phyloP scores from a whole-genome alignment of 2,113 vertebrate species.

The Nettapus auritus region DNA sequence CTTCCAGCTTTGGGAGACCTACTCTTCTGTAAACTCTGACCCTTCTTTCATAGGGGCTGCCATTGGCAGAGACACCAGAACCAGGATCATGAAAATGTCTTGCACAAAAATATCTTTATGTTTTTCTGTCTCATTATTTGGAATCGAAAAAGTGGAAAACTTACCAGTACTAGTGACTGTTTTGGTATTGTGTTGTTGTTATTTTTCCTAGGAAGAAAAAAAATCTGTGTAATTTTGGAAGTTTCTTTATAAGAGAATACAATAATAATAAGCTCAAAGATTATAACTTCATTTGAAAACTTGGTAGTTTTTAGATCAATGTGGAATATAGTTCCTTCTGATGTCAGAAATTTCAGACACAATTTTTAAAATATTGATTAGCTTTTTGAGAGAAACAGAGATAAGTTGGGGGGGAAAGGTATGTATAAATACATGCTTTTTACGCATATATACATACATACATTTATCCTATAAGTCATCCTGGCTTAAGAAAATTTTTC shows the following conservation, averaged over 20 bases:
- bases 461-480: neutral
- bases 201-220: neutral
- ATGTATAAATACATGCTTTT: fast-evolving
- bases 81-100: neutral
- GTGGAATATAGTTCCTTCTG: neutral
- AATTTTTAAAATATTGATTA: neutral
- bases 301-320: neutral
- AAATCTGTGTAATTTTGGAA: neutral
- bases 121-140: neutral
- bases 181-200: neutral
- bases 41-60: neutral
- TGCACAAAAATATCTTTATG: neutral
- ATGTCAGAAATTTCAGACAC: neutral
- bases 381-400: neutral
- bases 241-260: neutral
- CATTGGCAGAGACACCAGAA: neutral
- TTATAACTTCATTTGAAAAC: neutral
- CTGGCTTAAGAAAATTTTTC: neutral
- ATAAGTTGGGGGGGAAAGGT: neutral
- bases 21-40: neutral
- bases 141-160: neutral
- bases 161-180: neutral
- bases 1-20: neutral
- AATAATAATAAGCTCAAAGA: neutral
- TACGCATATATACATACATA: neutral